Base-by-base conservation (phyloP, 2,888 invertebrate species). In the Zygothrica quintamaculata region DNA sequence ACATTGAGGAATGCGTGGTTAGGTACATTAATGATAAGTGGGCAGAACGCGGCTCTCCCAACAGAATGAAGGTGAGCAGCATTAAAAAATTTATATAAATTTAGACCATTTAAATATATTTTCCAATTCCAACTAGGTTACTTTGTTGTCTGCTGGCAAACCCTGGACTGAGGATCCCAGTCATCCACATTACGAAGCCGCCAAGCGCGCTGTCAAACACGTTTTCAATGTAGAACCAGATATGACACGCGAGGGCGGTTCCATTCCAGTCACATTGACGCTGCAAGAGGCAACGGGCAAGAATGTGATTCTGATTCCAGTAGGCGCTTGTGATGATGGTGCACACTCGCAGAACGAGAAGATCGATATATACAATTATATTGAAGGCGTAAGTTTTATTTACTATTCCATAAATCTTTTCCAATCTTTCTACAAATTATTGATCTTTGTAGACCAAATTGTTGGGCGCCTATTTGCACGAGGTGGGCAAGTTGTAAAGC, bases 271-370 rank as follows among this genome's bases (percentile, higher is more conserved):
- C 62, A 98, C 99, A 44, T 92, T 99, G 72, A 97, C 97, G 37
- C 94, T 99, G 89, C 95, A 97, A 92, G 95, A 98, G 91, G 95
- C 96, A 7, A 98, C 98, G 53, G 96, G 96, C 0, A 96, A 97
- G 90, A 99, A 97, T 92, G 98, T 99, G 46, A 93, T 99, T 88
- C 92, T 99, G 68, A 93, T 99, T 75, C 99, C 99, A 0, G 96
- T 99, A 90, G 99, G 99, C 44, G 95, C 96, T 53, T 87, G 88
- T 58, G 99, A 99, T 91, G 99, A 99, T 92, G 99, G 99, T 82
- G 99, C 99, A 62, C 99, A 99, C 92, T 98, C 98, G 9, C 98
- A 99, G 92, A 99, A 99, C 92, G 99, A 99, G 92, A 99, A 99
- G 91, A 93, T 99, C 79, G 95, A 99, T 92, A 92, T 96, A 61